A percentile compares a stretch with the other conserved stretches of the same genome.
Evolutionary conservation across 2,113 vertebrate genomes (phyloP).

Genomic region (Gambusia holbrooki): DNA sequence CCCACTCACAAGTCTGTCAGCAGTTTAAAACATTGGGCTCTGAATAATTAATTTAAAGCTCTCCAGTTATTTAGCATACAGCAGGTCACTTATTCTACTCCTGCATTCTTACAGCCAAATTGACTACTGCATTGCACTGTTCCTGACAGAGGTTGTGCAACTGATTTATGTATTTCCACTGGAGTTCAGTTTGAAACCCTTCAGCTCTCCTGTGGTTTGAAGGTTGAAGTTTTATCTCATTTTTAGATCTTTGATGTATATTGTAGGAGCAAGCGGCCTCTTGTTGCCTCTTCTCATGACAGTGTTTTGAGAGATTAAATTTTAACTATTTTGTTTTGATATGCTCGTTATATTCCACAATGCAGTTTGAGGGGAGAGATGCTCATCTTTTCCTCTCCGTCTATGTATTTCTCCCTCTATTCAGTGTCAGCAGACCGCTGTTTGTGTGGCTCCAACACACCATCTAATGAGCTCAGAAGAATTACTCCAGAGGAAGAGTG

Average conservation of each 20-base stretch:
- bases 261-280: slow-evolving; percentile 62
- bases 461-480: slow-evolving; percentile 73
- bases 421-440: slow-evolving; percentile 50
- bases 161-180: slow-evolving; percentile 34
- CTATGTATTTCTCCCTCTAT: slow-evolving; percentile 21
- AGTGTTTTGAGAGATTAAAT: slow-evolving; percentile 41
- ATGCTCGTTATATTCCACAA: slow-evolving; percentile 56
- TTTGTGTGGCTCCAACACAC: slow-evolving; percentile 51
- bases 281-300: slow-evolving; percentile 55
- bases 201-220: slow-evolving; percentile 41
- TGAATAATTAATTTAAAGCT: slow-evolving; percentile 35
- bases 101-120: slow-evolving; percentile 5
- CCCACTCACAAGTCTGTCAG: slow-evolving; percentile 7
- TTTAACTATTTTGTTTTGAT: slow-evolving; percentile 48
- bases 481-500: slow-evolving; percentile 63
- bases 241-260: slow-evolving; percentile 64
- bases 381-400: neutral
- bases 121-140: neutral
- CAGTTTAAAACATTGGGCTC: slow-evolving; percentile 28
- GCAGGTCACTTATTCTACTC: slow-evolving; percentile 30
- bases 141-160: slow-evolving; percentile 28
- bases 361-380: slow-evolving; percentile 17
- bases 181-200: slow-evolving; percentile 22
- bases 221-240: slow-evolving; percentile 40
- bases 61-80: slow-evolving; percentile 21